phyloP scores from a whole-genome alignment of 2,888 invertebrate genomes.

The Emmelina monodactyla region DNA sequence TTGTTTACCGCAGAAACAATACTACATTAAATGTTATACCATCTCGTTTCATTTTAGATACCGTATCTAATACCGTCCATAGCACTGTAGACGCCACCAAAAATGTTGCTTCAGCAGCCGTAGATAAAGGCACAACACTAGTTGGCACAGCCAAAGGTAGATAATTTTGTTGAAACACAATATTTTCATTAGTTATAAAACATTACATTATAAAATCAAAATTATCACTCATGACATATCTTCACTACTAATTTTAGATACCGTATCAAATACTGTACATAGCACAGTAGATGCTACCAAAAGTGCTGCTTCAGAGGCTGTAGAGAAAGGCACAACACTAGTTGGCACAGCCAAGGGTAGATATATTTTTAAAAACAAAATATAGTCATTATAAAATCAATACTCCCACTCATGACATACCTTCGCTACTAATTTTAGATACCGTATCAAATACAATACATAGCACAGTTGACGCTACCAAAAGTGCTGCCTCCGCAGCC shows the following conservation, averaged over 20 bases:
- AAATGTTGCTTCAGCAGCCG: slow-evolving; percentile 28
- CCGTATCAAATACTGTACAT: slow-evolving; percentile 26
- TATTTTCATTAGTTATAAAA: no score
- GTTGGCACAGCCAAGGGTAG: slow-evolving; percentile 32
- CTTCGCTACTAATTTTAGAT: slow-evolving; percentile 25
- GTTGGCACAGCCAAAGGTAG: slow-evolving; percentile 33
- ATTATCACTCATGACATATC: no score
- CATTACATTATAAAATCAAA: no score
- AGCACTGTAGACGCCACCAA: slow-evolving; percentile 38
- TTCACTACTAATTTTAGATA: slow-evolving; percentile 26
- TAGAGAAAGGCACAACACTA: slow-evolving; percentile 29
- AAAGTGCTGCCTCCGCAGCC: slow-evolving; percentile 28
- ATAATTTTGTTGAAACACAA: no score
- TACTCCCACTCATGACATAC: no score
- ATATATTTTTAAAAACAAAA: no score
- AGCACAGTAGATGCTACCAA: slow-evolving; percentile 33
- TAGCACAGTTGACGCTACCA: slow-evolving; percentile 31
- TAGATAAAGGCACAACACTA: slow-evolving; percentile 27
- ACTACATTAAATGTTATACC: no score
- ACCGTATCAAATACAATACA: slow-evolving; percentile 27
- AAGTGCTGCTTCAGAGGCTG: slow-evolving; percentile 27
- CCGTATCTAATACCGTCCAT: slow-evolving; percentile 26
- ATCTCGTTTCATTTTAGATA: no score
- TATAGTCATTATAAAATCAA: no score
- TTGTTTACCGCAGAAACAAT: no score